Evolutionary conservation across 92 coral and sea anemone genomes (phyloP).

Genomic region (Nematostella vectensis): DNA sequence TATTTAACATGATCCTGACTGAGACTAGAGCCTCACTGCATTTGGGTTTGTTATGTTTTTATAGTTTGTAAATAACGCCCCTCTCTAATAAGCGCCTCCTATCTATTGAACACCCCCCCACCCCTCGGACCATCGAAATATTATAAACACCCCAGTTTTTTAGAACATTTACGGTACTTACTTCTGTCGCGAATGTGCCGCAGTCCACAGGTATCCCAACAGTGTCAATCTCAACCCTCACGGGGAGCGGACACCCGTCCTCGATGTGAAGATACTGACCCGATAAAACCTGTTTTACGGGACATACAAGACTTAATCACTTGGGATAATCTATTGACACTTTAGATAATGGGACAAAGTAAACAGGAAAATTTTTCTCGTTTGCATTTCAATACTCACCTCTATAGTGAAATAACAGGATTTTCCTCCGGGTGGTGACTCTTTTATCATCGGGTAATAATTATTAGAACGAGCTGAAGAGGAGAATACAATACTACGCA

Average conservation of each 20-base stretch:
- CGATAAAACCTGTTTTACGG: slow-evolving; percentile 61
- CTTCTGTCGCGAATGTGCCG: slow-evolving; percentile 44
- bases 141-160: too few relatives aligned
- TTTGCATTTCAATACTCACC: slow-evolving; percentile 43
- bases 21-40: too few relatives aligned
- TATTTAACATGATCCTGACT: too few relatives aligned
- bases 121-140: too few relatives aligned
- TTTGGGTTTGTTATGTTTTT: too few relatives aligned
- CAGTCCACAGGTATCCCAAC: slow-evolving; percentile 77
- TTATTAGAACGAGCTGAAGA: neutral
- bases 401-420: slow-evolving; percentile 75
- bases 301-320: too few relatives aligned
- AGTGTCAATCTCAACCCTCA: slow-evolving; percentile 75
- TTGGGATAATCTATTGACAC: neutral
- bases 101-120: too few relatives aligned
- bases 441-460: slow-evolving; percentile 61
- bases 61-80: too few relatives aligned
- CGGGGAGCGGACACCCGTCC: slow-evolving; percentile 42
- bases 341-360: too few relatives aligned
- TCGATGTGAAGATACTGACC: slow-evolving; percentile 75
- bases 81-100: too few relatives aligned
- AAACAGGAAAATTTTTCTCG: neutral
- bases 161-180: too few relatives aligned
- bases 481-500: neutral
- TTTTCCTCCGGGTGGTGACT: slow-evolving; percentile 61